Evolutionary conservation across 2,888 invertebrate genomes (phyloP), one percentile per base, ranked within the genome.

Genomic region (Octonoba sinensis): DNA sequence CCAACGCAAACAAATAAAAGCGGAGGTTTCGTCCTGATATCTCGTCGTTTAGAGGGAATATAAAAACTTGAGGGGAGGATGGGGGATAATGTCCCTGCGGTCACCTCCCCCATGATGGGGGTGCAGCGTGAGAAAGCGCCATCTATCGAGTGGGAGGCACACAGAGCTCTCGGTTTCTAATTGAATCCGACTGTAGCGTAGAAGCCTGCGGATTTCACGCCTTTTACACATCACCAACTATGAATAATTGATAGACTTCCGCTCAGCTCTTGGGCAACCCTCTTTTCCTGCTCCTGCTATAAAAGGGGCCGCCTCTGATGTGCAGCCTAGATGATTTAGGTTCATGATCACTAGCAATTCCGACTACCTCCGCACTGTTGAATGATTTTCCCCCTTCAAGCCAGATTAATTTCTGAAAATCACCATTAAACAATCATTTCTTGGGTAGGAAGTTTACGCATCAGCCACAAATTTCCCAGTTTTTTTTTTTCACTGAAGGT

Each of bases 161-260:
- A 47, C 49, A 22, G 56, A 64, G 54, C 65, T 56, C 46, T 46
- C 60, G 64, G 36, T 72, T 51, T 56, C 69, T 81, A 69, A 81
- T 73, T 81, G 73, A 73, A 81, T 67, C 60, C 60, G 73, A 59
- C 44, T 51, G 36, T 36, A 27, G 54, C 62, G 65, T 57, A 74
- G 47, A 46, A 36, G 60, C 46, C 36, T 57, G 72, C 66, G 78
- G 66, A 81, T 81, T 82, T 82, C 82, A 75, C 75, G 75, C 75
- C 75, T 75, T 74, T 75, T 71, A 51, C 75, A 70, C 75, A 71
- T 82, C 71, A 66, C 66, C 75, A 82, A 71, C 75, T 82, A 82
- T 82, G 82, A 82, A 82, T 82, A 82, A 82, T 76, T 82, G 75
- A 82, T 82, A 65, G 64, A 73, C 62, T 81, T 69, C 69, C 78